Evolutionary conservation across 2,113 vertebrate genomes (phyloP), one percentile per base, ranked within the genome.

Genomic region (Phrynosoma platyrhinos): DNA sequence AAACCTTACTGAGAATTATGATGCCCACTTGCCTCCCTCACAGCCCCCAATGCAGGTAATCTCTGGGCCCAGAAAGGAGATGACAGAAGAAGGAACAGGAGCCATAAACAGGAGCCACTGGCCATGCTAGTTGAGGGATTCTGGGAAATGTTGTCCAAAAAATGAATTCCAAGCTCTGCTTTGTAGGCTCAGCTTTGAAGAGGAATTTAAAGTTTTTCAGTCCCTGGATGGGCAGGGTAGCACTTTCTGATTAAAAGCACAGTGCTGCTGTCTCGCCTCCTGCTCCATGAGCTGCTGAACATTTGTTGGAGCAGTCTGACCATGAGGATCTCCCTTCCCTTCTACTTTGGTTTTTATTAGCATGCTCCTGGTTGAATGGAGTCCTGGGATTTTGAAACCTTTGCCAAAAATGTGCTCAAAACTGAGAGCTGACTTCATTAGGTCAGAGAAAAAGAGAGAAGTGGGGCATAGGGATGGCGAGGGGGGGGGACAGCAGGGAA

Each of bases 301-400:
- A 0, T 13, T 83, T 84, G 20, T 69, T 0, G 0, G 21, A 27
- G 7, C 78, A 82, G 83, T 16, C 72, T 91, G n/a, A 71, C 62
- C 0, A 7, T 9, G 0, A 55, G 66, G 0, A 68, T 80, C 7
- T 1, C 0, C 75, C 75, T 4, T 62, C 83, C 5, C 85, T 16
- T 0, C 2, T 47, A 47, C 47, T 47, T 47, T 23, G 83, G 40
- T 27, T 88, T 75, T 75, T 84, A 88, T 32, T 83, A 87, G 36
- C 27, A 78, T 4, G 2, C 40, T 88, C 30, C 32, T 74, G 66
- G 55, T 82, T 84, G 86, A 89, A 76, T 0, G 2, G 62, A 92
- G 52, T n/a, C 30, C 87, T 0, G 0, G 78, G 83, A 87, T 88
- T 85, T 82, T 83, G 74, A 84, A 25, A 27, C 74, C 0, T 0